Evolutionary conservation across 1,140 invertebrate species (phyloP), one percentile per base, ranked within the genome.

Genomic region (Protaetia brevitarsis): DNA sequence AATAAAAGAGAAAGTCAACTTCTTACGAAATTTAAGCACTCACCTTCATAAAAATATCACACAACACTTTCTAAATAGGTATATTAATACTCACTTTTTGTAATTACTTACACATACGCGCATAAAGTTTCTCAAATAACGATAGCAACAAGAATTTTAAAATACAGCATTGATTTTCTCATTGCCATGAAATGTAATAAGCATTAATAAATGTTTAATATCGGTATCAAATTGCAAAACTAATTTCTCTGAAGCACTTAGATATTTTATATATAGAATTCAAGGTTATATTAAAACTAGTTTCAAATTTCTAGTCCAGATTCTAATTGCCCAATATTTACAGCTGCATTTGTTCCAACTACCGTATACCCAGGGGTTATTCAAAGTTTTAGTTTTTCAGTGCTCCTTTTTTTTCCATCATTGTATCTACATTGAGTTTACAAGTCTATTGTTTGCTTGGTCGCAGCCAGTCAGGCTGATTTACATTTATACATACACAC

Each of bases 61-160:
- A 23, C 41, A 51, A 51, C 41, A 51, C 41, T 51, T 51, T 51
- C 41, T 51, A 51, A 51, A 23, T n/a, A n/a, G n/a, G n/a, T 51
- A 51, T 51, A 51, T 51, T 51, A 51, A n/a, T n/a, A 19, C 41
- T 51, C 21, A 51, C 41, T 10, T 23, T 51, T 23, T 51, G 41
- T 51, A 16, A 51, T 51, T 16, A 16, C 19, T 51, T 23, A 51
- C 41, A 51, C 26, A 19, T 19, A 10, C 8, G 41, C 11, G 16
- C 26, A 10, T 51, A 45, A 19, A 51, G 19, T 51, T 51, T 19
- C 41, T 51, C 13, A 51, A 51, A 23, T 51, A 51, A 51, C 7
- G 3, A 23, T 23, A 23, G 41, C 5, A 21, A 3, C 4, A n/a
- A 11, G 13, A 34, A 11, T 34, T 34, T 34, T 34, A 8, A 1